Percentiles rank a stretch among this genome's conserved stretches.
Conservation (phyloP, 30 jellyfish, hydroid and myxozoan genomes). For the Aurelia sp. region DNA sequence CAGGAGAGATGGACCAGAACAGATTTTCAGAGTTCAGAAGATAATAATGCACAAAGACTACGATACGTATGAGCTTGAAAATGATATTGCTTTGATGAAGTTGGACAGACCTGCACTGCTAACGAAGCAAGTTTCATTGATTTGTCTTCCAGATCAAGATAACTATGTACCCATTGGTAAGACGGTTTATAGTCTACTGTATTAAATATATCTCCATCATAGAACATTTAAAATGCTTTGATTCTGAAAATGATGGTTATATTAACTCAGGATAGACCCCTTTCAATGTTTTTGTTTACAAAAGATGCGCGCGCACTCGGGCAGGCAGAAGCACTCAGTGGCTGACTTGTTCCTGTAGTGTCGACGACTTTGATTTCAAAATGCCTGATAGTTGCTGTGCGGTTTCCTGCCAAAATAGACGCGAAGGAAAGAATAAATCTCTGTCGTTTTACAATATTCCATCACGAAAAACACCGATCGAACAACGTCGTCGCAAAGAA, state of each 20-base stretch:
- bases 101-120: slow-evolving; percentile 18
- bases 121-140: slow-evolving; percentile 2
- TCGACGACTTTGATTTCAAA: slow-evolving; percentile 1
- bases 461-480: slow-evolving; percentile 51
- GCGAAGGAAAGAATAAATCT: slow-evolving; percentile 1
- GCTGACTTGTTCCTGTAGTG: background rate
- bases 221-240: background rate
- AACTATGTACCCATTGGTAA: slow-evolving; percentile 3
- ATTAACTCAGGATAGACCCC: background rate
- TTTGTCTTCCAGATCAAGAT: slow-evolving; percentile 19
- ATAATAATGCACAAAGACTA: slow-evolving; percentile 19
- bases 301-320: slow-evolving; percentile 54
- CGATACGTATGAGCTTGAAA: slow-evolving; percentile 5
- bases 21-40: slow-evolving; percentile 2
- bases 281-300: slow-evolving; percentile 16
- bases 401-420: slow-evolving; percentile 26
- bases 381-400: slow-evolving; percentile 76
- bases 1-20: slow-evolving; percentile 27
- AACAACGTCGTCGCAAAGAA: slow-evolving; percentile 40
- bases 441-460: slow-evolving; percentile 47
- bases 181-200: background rate
- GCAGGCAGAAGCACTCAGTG: slow-evolving; percentile 19
- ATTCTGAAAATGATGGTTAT: background rate
- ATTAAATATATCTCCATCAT: background rate
- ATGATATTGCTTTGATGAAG: slow-evolving; percentile 21